Base-by-base conservation (phyloP, 2,113 vertebrate species). In the Phrynocephalus versicolor region DNA sequence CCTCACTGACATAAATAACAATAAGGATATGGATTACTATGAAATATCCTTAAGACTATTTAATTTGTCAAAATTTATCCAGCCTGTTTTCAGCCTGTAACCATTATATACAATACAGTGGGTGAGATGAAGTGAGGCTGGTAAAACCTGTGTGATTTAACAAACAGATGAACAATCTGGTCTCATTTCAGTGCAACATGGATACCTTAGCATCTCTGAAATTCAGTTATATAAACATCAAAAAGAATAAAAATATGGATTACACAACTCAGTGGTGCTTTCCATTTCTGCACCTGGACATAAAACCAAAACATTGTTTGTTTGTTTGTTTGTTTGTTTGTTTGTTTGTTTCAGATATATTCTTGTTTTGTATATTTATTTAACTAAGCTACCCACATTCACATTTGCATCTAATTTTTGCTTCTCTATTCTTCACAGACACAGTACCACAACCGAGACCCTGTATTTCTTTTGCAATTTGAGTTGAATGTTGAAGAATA, bases 41-140 rank as follows among this genome's bases (percentile, higher is more conserved):
- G 94, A 96, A 96, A 95, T 92, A 95, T 93, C 94, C 92, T 94
- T 94, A 95, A 94, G 93, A 93, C 92, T 95, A 89, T 94, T 96
- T 96, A 96, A 95, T 95, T 95, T 96, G 95, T 96, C 95, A 96
- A 95, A 95, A 95, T 92, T 94, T 89, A 96, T 96, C 93, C 93
- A 92, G 89, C 88, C 83, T 87, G 86, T 95, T 27, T 95, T 93
- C 94, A 94, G 92, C 93, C 95, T 94, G 93, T 93, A 95, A 91
- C 93, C 95, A 94, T 93, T 93, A 95, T 95, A 85, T 90, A 86
- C 82, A 94, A 91, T 6, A 0, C 30, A 82, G 88, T 94, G 69
- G 1, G 86, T 88, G 41, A 93, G 83, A 87, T 92, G 90, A 94
- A 88, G 87, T 71, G 85, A 91, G 30, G 55, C 14, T 13, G 93